Conservation (phyloP, 1,140 invertebrate species). For the Macrobrachium rosenbergii region DNA sequence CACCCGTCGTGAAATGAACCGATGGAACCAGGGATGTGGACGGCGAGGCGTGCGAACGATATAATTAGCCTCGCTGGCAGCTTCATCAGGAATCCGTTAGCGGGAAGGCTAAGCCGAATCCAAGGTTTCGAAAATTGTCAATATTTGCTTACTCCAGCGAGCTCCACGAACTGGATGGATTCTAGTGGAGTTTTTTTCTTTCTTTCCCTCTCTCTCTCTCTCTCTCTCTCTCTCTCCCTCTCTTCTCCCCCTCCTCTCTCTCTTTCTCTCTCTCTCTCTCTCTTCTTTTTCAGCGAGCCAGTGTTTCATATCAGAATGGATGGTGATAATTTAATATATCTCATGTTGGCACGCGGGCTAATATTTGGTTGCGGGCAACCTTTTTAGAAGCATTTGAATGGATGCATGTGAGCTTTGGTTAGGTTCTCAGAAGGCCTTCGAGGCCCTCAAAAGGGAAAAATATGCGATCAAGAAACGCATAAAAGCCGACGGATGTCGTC, state of each 20-base stretch:
- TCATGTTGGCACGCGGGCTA: slow-evolving; percentile 36
- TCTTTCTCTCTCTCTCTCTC: background rate
- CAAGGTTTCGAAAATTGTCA: slow-evolving; percentile 59
- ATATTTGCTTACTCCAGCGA: slow-evolving; percentile 58
- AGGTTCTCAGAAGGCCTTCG: too few species aligned
- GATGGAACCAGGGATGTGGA: too few species aligned
- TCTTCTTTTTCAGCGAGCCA: background rate
- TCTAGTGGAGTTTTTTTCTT: background rate
- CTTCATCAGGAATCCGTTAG: slow-evolving; percentile 55
- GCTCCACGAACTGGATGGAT: slow-evolving; percentile 18
- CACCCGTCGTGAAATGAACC: too few species aligned
- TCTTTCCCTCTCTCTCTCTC: background rate
- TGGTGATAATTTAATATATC: slow-evolving; percentile 54
- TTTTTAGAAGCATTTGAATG: background rate
- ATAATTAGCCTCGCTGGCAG: slow-evolving; percentile 4
- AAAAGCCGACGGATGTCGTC: too few species aligned
- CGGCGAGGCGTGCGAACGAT: background rate
- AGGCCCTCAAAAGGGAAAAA: too few species aligned
- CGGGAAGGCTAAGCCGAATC: slow-evolving; percentile 46
- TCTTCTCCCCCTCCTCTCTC: background rate
- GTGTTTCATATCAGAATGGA: slow-evolving; percentile 49
- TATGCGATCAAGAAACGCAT: too few species aligned
- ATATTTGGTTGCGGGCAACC: slow-evolving; percentile 24
- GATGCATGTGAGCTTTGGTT: too few species aligned
- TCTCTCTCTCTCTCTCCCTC: background rate